Base-by-base conservation (phyloP, 1,140 invertebrate genomes). In the Neomicropteryx cornuta region DNA sequence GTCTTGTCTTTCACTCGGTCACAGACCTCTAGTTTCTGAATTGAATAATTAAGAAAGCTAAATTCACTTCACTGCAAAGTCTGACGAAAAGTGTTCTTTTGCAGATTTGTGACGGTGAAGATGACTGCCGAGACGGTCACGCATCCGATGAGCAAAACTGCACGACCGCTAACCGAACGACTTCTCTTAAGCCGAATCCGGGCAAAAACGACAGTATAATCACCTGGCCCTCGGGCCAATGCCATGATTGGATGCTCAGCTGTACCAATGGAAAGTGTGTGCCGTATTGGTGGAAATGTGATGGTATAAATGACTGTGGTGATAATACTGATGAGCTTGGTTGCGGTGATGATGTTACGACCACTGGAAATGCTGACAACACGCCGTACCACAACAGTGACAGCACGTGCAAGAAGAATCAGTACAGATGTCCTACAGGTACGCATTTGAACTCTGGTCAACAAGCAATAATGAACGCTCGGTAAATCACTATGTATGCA, bases 261-360 rank as follows among this genome's bases (percentile, higher is more conserved):
- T 87, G 83, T 51, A 56, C 63, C 8, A 82, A 82, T 48, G 71
- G 73, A 10, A 79, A 79, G 40, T 95, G 90, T 53, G 78, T 94
- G 31, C 85, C 88, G 0, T 77, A 77, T 31, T 81, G 85, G 85
- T 90, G 87, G 80, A 77, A 82, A 59, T 67, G 72, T 43, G 72
- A 75, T 45, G 50, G 56, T 3, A 63, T 69, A 13, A 58, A 79
- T 41, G 87, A 91, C 50, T 93, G 87, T 48, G 74, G 71, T 0
- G 87, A 93, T 55, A 62, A 70, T 23, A 80, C 79, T 0, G 88
- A 93, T 52, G 87, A 92, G 51, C 42, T 71, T 3, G 80, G 76
- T 0, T 85, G 82, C 47, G 66, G 62, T 1, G 36, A 52, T 3
- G 36, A 54, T 1, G 39, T 42, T 14, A 44, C 51, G 0, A 48